These are phyloP conservation scores for Cynodonichthys magdalenae DNA, from an alignment of 2,797 vertebrate genomes.

Conservation along the genomic window DNA sequence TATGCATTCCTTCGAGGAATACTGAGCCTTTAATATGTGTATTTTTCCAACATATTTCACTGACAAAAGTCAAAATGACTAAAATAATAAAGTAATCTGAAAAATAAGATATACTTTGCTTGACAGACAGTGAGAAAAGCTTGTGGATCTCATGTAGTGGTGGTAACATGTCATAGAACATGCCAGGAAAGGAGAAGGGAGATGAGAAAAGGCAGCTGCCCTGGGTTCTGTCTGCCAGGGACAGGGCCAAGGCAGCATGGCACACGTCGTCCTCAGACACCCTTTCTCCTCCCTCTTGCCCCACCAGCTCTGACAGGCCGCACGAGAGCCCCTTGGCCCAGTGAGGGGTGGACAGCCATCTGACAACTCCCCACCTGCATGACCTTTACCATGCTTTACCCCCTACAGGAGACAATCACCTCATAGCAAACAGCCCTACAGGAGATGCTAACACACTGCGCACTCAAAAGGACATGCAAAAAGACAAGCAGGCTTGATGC, in stretches of 20 bases:
- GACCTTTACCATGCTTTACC: slow-evolving; percentile 84
- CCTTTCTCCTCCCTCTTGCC: slow-evolving; percentile 40
- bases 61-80: neutral
- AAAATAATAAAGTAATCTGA: no score
- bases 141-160: slow-evolving; percentile 37
- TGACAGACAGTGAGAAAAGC: slow-evolving; percentile 23
- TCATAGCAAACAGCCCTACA: slow-evolving; percentile 68
- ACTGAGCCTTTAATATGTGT: no score
- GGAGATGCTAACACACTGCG: slow-evolving; percentile 61
- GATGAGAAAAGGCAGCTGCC: slow-evolving; percentile 60
- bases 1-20: no score
- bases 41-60: no score
- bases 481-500: slow-evolving; percentile 16
- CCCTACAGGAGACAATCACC: slow-evolving; percentile 78
- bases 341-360: slow-evolving; percentile 70
- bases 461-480: slow-evolving; percentile 36
- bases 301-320: slow-evolving; percentile 67
- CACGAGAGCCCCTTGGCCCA: slow-evolving; percentile 66
- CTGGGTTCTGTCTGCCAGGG: slow-evolving; percentile 61
- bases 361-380: slow-evolving; percentile 82
- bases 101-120: slow-evolving; percentile 7
- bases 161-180: slow-evolving; percentile 52
- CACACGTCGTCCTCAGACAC: slow-evolving; percentile 71
- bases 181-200: slow-evolving; percentile 49
- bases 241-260: slow-evolving; percentile 74